These are phyloP conservation scores for Pachymerium ferrugineum DNA, from an alignment of 2,888 invertebrate genomes.

Conservation along the genomic window DNA sequence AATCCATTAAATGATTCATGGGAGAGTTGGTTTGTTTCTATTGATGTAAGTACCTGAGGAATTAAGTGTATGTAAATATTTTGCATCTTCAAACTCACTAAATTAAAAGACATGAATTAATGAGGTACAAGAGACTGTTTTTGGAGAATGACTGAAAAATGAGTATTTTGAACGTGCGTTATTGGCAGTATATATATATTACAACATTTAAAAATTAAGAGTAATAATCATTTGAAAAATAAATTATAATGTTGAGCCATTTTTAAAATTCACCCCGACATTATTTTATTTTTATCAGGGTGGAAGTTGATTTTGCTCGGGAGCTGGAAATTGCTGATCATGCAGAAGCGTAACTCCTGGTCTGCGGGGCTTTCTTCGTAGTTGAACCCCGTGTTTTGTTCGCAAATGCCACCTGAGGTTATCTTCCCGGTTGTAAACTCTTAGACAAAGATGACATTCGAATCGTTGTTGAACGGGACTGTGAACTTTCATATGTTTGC, in stretches of 20 bases:
- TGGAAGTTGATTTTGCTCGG: neutral
- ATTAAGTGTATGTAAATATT: neutral
- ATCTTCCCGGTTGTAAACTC: slow-evolving; percentile 33
- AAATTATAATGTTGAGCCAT: neutral
- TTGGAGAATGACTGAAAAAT: neutral
- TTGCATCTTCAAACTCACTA: too few relatives aligned
- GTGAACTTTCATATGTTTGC: slow-evolving; percentile 35
- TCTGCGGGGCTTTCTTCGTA: slow-evolving; percentile 13
- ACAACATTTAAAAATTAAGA: neutral
- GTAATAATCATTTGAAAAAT: neutral
- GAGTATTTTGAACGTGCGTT: neutral
- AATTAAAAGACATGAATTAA: too few relatives aligned
- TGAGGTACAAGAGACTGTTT: neutral
- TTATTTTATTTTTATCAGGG: neutral
- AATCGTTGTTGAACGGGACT: slow-evolving; percentile 30
- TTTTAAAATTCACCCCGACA: neutral
- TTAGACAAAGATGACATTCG: slow-evolving; percentile 30
- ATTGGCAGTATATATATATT: neutral
- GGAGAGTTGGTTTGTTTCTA: neutral
- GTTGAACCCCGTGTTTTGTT: slow-evolving; percentile 33
- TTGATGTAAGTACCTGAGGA: neutral
- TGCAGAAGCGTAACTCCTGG: neutral
- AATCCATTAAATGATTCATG: neutral
- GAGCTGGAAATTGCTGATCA: neutral
- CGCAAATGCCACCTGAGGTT: slow-evolving; percentile 33